phyloP scores from a whole-genome alignment of 2,797 vertebrate species.

The Cyprinella venusta region DNA sequence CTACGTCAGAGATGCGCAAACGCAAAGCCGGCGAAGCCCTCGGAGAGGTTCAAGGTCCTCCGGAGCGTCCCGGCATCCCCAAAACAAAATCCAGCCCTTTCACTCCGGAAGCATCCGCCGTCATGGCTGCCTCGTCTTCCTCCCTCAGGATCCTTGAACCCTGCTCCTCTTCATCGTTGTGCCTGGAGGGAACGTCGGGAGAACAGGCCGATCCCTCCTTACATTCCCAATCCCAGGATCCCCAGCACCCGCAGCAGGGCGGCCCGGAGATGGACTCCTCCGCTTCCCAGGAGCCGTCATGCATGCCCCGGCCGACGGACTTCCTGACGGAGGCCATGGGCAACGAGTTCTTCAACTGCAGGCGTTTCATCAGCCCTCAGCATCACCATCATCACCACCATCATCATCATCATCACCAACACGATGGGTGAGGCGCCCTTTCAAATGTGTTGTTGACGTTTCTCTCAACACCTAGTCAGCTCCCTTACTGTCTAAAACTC shows the following conservation, averaged over 20 bases:
- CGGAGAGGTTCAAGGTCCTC: constrained; percentile 78
- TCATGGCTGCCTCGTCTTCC: constrained; percentile 70
- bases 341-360: constrained; percentile 94
- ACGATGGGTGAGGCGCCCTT: constrained; percentile 83
- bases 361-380: constrained; percentile 93
- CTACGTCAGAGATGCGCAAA: constrained; percentile 82
- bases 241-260: constrained; percentile 50
- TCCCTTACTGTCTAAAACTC: not conserved
- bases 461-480: not conserved
- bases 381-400: constrained; percentile 94
- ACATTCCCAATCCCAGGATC: constrained; percentile 48
- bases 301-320: constrained; percentile 87
- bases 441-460: not conserved
- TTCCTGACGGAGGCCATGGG: constrained; percentile 94
- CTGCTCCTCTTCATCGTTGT: constrained; percentile 75
- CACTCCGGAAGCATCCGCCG: constrained; percentile 77
- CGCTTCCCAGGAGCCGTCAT: constrained; percentile 87
- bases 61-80: constrained; percentile 72
- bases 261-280: constrained; percentile 81
- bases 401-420: constrained; percentile 75
- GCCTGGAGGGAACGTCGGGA: constrained; percentile 80
- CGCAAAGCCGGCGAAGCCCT: constrained; percentile 91
- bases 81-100: constrained; percentile 86
- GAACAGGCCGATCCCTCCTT: constrained; percentile 40
- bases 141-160: constrained; percentile 89